phyloP scores from a whole-genome alignment of 2,113 vertebrate species.

The Paralichthys olivaceus region DNA sequence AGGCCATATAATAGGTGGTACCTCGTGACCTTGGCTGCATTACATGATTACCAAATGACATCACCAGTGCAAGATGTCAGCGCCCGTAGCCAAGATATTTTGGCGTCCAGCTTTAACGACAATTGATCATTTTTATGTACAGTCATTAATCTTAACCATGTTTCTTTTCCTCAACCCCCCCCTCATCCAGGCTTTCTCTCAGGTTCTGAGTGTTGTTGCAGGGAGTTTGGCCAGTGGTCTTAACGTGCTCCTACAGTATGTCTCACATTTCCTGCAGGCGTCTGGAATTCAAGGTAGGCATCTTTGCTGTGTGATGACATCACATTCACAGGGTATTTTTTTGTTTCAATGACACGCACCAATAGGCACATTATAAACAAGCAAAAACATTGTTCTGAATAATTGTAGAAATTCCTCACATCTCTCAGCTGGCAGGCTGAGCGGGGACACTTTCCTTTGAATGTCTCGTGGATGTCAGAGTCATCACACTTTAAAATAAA shows the following conservation, averaged over 20 bases:
- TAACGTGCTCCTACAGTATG: constrained; percentile 55
- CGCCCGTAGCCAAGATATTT: too few relatives aligned
- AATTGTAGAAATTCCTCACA: not conserved
- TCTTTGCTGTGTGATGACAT: not conserved
- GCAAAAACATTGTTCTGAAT: not conserved
- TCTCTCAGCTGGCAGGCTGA: too few relatives aligned
- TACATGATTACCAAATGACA: too few relatives aligned
- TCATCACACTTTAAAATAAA: not conserved
- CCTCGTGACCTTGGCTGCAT: too few relatives aligned
- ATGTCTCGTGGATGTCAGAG: not conserved
- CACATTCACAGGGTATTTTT: not conserved
- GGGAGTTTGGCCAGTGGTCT: constrained; percentile 49
- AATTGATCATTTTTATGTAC: not conserved
- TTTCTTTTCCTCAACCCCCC: not conserved
- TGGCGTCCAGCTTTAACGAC: too few relatives aligned
- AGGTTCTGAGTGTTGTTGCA: constrained; percentile 58
- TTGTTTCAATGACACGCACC: not conserved
- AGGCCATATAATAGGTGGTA: too few relatives aligned
- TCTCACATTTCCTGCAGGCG: constrained; percentile 58
- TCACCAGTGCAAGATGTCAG: too few relatives aligned
- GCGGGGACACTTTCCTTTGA: not conserved
- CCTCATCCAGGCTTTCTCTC: constrained; percentile 53
- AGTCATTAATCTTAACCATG: not conserved
- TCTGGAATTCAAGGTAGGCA: constrained; percentile 73
- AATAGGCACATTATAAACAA: not conserved